A percentile compares a stretch with the other conserved stretches of the same genome.
Conservation (phyloP, 2,888 invertebrate species). For the Agrotis exclamationis region DNA sequence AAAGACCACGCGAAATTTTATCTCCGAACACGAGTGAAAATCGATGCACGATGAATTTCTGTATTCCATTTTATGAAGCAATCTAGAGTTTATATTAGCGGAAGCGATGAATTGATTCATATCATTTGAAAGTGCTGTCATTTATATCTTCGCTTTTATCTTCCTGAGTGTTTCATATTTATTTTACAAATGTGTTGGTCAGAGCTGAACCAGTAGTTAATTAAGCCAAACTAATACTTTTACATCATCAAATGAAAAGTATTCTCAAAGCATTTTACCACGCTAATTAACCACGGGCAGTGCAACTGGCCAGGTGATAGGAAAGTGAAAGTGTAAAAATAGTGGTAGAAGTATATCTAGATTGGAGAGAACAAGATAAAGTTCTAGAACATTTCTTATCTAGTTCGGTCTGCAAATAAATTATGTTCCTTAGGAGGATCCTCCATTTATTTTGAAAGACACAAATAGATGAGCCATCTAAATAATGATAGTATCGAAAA, state of each 20-base stretch:
- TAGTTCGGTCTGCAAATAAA: background rate
- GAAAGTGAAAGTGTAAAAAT: conserved; percentile 63
- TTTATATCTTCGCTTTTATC: conserved; percentile 13
- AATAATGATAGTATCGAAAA: background rate
- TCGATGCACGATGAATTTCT: conserved; percentile 14
- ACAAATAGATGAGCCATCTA: background rate
- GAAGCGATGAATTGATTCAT: background rate
- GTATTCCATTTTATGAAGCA: background rate
- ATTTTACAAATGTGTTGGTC: background rate
- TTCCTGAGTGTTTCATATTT: conserved; percentile 24
- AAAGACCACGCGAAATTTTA: conserved; percentile 15
- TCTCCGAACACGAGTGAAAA: conserved; percentile 13
- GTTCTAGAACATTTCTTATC: conserved; percentile 29
- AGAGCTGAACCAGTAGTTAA: conserved; percentile 18
- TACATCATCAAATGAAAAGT: conserved; percentile 43
- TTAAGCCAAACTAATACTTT: conserved; percentile 33
- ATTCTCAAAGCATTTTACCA: conserved; percentile 49
- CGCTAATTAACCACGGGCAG: conserved; percentile 65
- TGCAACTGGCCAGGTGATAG: conserved; percentile 50
- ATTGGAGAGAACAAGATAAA: conserved; percentile 26
- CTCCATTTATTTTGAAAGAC: background rate
- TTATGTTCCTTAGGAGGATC: background rate
- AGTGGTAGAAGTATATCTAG: conserved; percentile 23
- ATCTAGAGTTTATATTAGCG: conserved; percentile 3
- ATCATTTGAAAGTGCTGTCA: conserved; percentile 12